Evolutionary conservation across 1,140 invertebrate genomes (phyloP), one percentile per base, ranked within the genome.

Genomic region (Thaumatotibia leucotreta): DNA sequence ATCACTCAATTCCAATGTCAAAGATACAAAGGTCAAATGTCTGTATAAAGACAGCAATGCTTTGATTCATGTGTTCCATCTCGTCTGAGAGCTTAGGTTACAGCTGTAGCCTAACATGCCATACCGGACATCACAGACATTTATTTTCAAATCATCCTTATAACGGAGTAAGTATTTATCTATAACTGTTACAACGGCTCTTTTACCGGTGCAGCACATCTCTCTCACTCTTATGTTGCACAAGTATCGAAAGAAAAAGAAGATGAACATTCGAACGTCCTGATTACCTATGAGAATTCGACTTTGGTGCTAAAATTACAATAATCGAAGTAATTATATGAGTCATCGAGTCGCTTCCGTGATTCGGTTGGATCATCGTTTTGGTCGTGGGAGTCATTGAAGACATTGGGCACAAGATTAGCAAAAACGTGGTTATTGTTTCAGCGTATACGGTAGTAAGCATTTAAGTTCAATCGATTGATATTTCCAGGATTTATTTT

Each of bases 311-410:
- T 27, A 58, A 58, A 58, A 58, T 58, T 58, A 58, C 24, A 58
- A 58, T 58, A 58, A 58, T 58, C 24, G 52, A 58, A 22, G 52
- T 58, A 58, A 45, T 54, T 65, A 54, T 22, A 33, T 35, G 49
- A 65, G 50, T 65, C 64, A 65, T 31, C 31, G 27, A 0, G 39
- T 52, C 20, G 24, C 58, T 63, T 49, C 66, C 66, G 61, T 22
- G 61, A 58, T 24, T 11, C 49, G 20, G 58, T 67, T 50, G 31
- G 61, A 67, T 67, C 66, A 63, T 67, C 61, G n/a, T 11, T n/a
- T 61, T 31, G 23, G n/a, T 11, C 17, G 71, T 73, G 63, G 71
- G 71, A 65, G 67, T 67, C 63, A 65, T 67, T 69, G 71, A 67
- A 66, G 32, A 35, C 64, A 68, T 67, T 27, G 9, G 52, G 14